Evolutionary conservation across 2,797 vertebrate species (phyloP).

Genomic region (Microchirus variegatus): DNA sequence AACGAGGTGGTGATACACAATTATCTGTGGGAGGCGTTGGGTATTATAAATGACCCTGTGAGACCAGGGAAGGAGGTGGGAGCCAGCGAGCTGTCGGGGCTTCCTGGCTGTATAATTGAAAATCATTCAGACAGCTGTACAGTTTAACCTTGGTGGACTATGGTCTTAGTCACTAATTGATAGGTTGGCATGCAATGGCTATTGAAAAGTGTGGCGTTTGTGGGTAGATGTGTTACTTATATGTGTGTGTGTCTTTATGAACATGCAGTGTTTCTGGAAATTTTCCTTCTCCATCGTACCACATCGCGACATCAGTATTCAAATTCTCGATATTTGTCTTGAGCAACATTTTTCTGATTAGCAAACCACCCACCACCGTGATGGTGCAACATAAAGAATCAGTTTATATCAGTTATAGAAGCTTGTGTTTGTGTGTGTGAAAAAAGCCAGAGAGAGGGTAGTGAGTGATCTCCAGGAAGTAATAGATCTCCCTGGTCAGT

Average conservation of each 20-base stretch:
- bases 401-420: constrained; percentile 17
- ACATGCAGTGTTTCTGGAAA: constrained; percentile 12
- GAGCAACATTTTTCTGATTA: constrained; percentile 15
- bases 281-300: constrained; percentile 22
- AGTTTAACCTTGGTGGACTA: constrained; percentile 82
- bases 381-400: constrained; percentile 25
- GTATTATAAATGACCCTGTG: constrained; percentile 71
- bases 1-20: constrained; percentile 58
- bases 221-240: constrained; percentile 29
- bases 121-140: constrained; percentile 83
- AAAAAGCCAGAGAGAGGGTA: constrained; percentile 25
- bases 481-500: constrained; percentile 53
- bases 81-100: constrained; percentile 56
- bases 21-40: constrained; percentile 57
- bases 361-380: constrained; percentile 21
- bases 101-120: constrained; percentile 79
- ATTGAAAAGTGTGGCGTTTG: constrained; percentile 57
- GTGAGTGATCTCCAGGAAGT: constrained; percentile 54
- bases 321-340: constrained; percentile 22
- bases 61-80: constrained; percentile 53
- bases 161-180: constrained; percentile 77
- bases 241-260: constrained; percentile 27
- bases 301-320: not conserved
- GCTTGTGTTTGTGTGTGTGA: constrained; percentile 19
- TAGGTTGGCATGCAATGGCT: constrained; percentile 63